Base-by-base conservation (phyloP, 1,140 invertebrate species). In the Drosophila tristis region DNA sequence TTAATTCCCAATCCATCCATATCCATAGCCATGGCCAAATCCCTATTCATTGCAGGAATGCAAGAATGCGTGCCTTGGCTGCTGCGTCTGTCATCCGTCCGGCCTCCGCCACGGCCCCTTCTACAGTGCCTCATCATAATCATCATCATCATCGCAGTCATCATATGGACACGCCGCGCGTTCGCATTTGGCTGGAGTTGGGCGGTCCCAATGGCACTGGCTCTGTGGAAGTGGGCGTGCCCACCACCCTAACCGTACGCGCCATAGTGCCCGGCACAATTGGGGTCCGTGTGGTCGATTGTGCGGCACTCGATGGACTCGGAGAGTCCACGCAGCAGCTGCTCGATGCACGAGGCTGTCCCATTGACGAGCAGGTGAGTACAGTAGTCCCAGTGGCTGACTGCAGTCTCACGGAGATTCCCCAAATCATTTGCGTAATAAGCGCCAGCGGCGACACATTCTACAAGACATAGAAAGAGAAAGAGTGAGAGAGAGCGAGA, bases 131-230 rank as follows among this genome's bases (percentile, higher is more conserved):
- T 16, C 54, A 39, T 1, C 66, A 9, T 45, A 58, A 20, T 23
- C 58, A 13, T 35, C 54, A 42, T 23, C 55, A 31, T 7, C 29
- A 11, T 13, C 70, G 20, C 20, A 57, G 58, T 35, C 53, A 77
- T 9, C 65, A 76, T 7, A 77, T 84, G 79, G 85, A 89, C 26
- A 90, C 91, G 26, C 91, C 80, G 5, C 74, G 90, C 16, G 90
- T 92, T 9, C 93, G 94, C 58, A 95, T 95, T 44, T 96, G 95
- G 95, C 94, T 96, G 93, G 95, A 96, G 78, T 93, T 96, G 65
- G 92, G 93, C 16, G 91, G 82, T 8, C 80, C 72, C 20, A 84
- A 90, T 58, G 92, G 93, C 43, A 78, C 92, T 4, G 93, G 94
- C 39, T 92, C 93, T 8, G 93, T 95, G 4, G 94, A 95, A 90